Conservation (phyloP, 2,888 invertebrate genomes). For the Agrochola lota region DNA sequence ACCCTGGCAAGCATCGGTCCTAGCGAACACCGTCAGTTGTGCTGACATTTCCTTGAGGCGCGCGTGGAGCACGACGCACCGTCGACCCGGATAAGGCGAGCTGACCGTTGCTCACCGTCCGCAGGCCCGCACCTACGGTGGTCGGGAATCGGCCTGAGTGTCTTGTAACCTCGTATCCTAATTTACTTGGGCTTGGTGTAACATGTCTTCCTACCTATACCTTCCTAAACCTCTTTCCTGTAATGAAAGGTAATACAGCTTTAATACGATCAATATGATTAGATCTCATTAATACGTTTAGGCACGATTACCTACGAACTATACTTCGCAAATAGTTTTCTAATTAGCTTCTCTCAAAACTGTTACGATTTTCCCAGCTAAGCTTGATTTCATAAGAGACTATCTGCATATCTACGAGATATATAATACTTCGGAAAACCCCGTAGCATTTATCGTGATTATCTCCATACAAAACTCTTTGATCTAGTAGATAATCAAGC, state of each 20-base stretch:
- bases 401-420: background rate
- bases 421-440: background rate
- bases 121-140: too few relatives aligned
- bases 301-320: background rate
- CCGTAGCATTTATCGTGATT: background rate
- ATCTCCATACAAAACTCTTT: conserved; percentile 7
- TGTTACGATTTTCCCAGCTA: background rate
- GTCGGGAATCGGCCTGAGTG: too few relatives aligned
- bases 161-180: background rate
- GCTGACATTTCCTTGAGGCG: too few relatives aligned
- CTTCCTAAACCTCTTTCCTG: too few relatives aligned
- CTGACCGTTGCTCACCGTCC: too few relatives aligned
- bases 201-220: too few relatives aligned
- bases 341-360: background rate
- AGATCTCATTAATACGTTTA: background rate
- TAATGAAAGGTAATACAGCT: too few relatives aligned
- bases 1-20: too few relatives aligned
- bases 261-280: background rate
- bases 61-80: too few relatives aligned
- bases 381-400: background rate
- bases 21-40: too few relatives aligned
- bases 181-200: conserved; percentile 2
- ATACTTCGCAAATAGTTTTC: background rate
- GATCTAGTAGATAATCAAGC: conserved; percentile 6
- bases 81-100: too few relatives aligned